Evolutionary conservation across 2,888 invertebrate species (phyloP), one percentile per base, ranked within the genome.

Genomic region (Antheraea yamamai): DNA sequence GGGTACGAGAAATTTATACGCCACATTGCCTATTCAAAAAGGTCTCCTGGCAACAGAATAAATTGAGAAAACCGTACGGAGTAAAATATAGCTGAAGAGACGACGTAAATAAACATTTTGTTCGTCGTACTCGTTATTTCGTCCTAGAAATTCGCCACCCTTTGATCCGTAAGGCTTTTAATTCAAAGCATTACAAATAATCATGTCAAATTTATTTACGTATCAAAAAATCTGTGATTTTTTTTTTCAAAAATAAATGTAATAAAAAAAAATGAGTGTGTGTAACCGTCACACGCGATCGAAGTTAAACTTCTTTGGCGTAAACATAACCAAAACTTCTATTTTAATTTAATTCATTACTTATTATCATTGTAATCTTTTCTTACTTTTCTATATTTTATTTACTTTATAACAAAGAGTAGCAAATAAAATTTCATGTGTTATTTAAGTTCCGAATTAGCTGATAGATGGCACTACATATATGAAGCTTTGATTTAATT

Each of bases 11-110:
- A 92, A 92, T 93, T 92, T 92, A 92, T 93, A 92, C 92, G 89
- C 85, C 87, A 89, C 91, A 92, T 93, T 93, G 89, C 89, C 89
- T 92, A 93, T 92, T 92, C 92, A 91, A 89, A 92, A 92, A 92
- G 91, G 92, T 90, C 87, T 85, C 87, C 82, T 80, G 84, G 85
- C 86, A 86, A 88, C 88, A 86, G 91, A 90, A 91, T 91, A 91
- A 89, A 91, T 84, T 89, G 88, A 87, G 87, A 83, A 86, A 84
- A 84, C 86, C 83, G 85, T 85, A 85, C 85, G 85, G 85, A 88
- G 88, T 89, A 88, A 88, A 76, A 87, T 86, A 85, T 83, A 81
- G 83, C 80, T 80, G 79, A 83, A 83, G 80, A 82, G 79, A 79
- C 70, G 81, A 81, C 80, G 81, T 87, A 87, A 73, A 70, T 70